These are phyloP conservation scores for Ondatra zibethicus DNA, from an alignment of 2,113 vertebrate species.

Conservation along the genomic window DNA sequence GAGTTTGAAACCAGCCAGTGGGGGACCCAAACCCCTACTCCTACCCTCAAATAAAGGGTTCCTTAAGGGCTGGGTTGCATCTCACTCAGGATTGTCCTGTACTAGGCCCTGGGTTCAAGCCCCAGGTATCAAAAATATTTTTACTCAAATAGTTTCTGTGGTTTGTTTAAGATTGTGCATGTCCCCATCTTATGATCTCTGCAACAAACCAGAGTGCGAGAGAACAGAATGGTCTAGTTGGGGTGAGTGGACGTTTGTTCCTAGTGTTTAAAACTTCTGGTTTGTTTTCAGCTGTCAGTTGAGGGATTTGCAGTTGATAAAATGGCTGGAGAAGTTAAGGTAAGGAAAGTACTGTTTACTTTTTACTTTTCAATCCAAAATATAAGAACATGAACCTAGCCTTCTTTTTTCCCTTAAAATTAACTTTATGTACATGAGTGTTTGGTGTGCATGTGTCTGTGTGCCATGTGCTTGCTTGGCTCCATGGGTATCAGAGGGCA, in stretches of 20 bases:
- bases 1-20: neutral
- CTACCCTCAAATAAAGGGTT: neutral
- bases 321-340: slow-evolving; percentile 98
- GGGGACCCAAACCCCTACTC: neutral
- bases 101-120: neutral
- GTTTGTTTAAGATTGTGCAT: neutral
- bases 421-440: neutral
- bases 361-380: slow-evolving; percentile 38
- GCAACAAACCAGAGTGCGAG: neutral
- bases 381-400: neutral
- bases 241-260: slow-evolving; percentile 41
- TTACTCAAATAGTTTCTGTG: neutral
- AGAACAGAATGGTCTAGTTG: neutral
- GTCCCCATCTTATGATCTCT: neutral
- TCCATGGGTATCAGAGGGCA: neutral
- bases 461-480: neutral
- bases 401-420: neutral
- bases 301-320: slow-evolving; percentile 98
- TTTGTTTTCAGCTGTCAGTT: slow-evolving; percentile 91
- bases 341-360: slow-evolving; percentile 82
- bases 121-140: neutral
- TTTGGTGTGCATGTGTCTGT: neutral
- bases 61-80: neutral
- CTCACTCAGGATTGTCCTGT: too few relatives aligned
- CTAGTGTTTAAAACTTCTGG: neutral